Evolutionary conservation across 2,797 vertebrate genomes (phyloP).

Genomic region (Enteromius anoplus): DNA sequence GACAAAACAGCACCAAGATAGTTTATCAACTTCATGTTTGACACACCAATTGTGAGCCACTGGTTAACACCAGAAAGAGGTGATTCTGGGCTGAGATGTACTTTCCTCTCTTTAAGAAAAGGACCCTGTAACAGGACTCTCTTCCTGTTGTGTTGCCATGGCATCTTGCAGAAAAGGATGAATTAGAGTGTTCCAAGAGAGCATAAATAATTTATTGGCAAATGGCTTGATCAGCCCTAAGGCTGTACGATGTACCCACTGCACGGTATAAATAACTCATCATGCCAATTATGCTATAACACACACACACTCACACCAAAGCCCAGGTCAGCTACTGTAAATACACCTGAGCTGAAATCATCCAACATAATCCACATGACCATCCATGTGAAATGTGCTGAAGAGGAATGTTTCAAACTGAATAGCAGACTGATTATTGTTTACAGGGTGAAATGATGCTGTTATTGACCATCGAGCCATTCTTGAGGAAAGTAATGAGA

Average conservation of each 20-base stretch:
- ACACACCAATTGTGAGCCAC: neutral
- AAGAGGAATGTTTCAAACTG: neutral
- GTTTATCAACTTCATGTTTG: neutral
- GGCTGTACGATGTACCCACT: conserved; percentile 74
- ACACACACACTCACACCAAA: conserved; percentile 27
- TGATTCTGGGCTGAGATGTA: conserved; percentile 28
- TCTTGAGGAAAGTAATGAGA: conserved; percentile 19
- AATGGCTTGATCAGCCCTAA: conserved; percentile 75
- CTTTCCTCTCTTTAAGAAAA: conserved; percentile 59
- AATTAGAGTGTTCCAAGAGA: conserved; percentile 76
- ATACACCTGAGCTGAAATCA: conserved; percentile 15
- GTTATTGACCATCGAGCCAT: conserved; percentile 23
- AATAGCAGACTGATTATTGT: conserved; percentile 3
- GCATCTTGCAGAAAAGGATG: conserved; percentile 74
- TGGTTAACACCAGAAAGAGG: conserved; percentile 63
- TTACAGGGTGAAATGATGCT: neutral
- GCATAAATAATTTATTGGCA: conserved; percentile 81
- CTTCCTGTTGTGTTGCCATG: conserved; percentile 84
- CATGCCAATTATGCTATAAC: conserved; percentile 74
- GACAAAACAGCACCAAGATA: neutral
- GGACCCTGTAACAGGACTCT: conserved; percentile 67
- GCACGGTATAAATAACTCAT: conserved; percentile 81
- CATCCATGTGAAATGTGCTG: neutral
- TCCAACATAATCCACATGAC: conserved; percentile 15
- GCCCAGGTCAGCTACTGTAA: conserved; percentile 7